phyloP scores from a whole-genome alignment of 2,888 invertebrate genomes.

The Mythimna loreyi region DNA sequence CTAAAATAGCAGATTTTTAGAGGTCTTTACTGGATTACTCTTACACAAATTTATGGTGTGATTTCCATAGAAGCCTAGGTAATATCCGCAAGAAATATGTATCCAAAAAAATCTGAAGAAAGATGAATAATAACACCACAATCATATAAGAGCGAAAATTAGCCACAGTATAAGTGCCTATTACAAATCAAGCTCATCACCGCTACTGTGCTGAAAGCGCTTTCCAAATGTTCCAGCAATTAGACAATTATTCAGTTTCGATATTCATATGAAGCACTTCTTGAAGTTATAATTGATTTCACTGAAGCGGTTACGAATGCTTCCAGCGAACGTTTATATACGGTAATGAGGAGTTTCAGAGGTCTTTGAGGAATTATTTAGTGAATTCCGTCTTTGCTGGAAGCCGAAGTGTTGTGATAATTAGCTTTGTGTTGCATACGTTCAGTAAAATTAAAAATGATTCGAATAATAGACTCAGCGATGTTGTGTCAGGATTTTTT shows the following conservation, averaged over 20 bases:
- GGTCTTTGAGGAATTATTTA: slow-evolving; percentile 30
- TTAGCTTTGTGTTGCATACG: neutral
- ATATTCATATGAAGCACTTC: slow-evolving; percentile 32
- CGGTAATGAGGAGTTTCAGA: slow-evolving; percentile 15
- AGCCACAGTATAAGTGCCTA: neutral
- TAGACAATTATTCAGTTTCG: slow-evolving; percentile 5
- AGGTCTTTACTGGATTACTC: too few species aligned
- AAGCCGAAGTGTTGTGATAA: slow-evolving; percentile 6
- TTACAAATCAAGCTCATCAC: neutral
- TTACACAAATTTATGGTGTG: too few species aligned
- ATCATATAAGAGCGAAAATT: neutral
- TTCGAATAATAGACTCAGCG: too few species aligned
- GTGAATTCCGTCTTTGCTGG: neutral
- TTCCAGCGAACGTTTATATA: slow-evolving; percentile 9
- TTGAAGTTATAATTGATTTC: slow-evolving; percentile 31
- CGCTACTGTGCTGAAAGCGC: slow-evolving; percentile 20
- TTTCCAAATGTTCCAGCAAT: slow-evolving; percentile 21
- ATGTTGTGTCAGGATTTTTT: too few species aligned
- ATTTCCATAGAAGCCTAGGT: too few species aligned
- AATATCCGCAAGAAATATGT: too few species aligned
- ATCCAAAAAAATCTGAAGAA: too few species aligned
- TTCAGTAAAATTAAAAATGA: too few species aligned
- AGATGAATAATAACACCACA: too few species aligned
- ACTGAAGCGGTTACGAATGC: slow-evolving; percentile 26
- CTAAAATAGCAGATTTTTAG: too few species aligned